Evolutionary conservation across 2,888 invertebrate genomes (phyloP), one percentile per base, ranked within the genome.

Genomic region (Lomographa bimaculata): DNA sequence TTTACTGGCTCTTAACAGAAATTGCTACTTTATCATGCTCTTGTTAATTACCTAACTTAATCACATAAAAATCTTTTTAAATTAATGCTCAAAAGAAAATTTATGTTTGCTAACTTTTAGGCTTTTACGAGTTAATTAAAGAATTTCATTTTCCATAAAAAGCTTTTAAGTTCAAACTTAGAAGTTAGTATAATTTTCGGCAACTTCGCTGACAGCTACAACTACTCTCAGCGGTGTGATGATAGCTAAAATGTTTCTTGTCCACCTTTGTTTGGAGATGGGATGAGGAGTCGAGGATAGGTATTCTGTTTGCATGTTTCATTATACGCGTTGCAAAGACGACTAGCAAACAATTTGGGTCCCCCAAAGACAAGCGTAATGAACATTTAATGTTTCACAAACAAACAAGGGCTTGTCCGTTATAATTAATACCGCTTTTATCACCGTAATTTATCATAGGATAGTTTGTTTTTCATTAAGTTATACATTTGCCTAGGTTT

Each of bases 361-460:
- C 34, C 38, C 38, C 20, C 8, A 34, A 44, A 38, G 28, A 27
- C 21, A 30, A 27, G 18, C 24, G 16, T 34, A 33, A 43, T 44
- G 44, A 44, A 34, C 38, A 30, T 38, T 30, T 47, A 39, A 42
- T 42, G 26, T 27, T 26, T 42, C 26, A 36, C 30, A 27, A 35
- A 47, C 39, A 43, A 43, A 40, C 28, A 32, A 16, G 29, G 29
- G 26, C 25, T 23, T 7, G 14, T n/a, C 28, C 11, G 24, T 33
- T 27, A 30, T 41, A 46, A 38, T 35, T 35, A 35, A 30, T 28
- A 34, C 9, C n/a, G 28, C 10, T 17, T 30, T 41, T 35, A n/a
- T n/a, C n/a, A n/a, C n/a, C n/a, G n/a, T n/a, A n/a, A n/a, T n/a
- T n/a, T n/a, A n/a, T n/a, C n/a, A n/a, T n/a, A n/a, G n/a, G n/a